Evolutionary conservation across 2,113 vertebrate genomes (phyloP), one percentile per base, ranked within the genome.

Genomic region (Baryphthengus martii): DNA sequence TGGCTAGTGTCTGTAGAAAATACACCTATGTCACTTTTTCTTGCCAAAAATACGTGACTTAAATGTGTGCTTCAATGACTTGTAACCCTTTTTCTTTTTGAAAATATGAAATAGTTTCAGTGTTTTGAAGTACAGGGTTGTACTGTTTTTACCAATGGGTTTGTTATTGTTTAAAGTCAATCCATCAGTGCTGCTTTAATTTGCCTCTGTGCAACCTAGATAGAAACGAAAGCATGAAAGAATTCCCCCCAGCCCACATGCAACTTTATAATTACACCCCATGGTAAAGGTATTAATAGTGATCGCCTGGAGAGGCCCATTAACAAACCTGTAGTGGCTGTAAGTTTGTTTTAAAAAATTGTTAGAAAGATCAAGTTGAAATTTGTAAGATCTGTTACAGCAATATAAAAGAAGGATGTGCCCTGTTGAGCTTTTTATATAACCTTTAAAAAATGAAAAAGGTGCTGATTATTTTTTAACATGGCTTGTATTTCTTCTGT

Each of bases 181-280:
- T 67, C 24, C 13, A 17, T 63, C 37, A 26, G 15, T 37, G 37
- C n/a, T 11, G 15, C 5, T 42, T 28, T 3, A 6, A 8, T 74
- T 76, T 88, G 90, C 58, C 21, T 80, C 7, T 55, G 0, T 40
- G 77, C 21, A 40, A 5, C 7, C 5, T 62, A 24, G 8, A 4
- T 44, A n/a, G 25, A 91, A 84, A 26, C 7, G 12, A 58, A 78
- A 59, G 10, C 4, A 9, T 39, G 71, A 17, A 75, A 65, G 9
- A 81, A 77, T 56, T 80, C 10, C 7, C 10, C 8, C 20, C 21
- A 7, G 7, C 3, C 7, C 1, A 0, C 0, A 10, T 52, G 11
- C 61, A 55, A 5, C 16, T 85, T 75, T 75, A 9, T 59, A 5
- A 9, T 7, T 37, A 12, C 16, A 42, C 16, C 7, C 21, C 52